Evolutionary conservation across 2,113 vertebrate species (phyloP).

Genomic region (Aegotheles bennettii): DNA sequence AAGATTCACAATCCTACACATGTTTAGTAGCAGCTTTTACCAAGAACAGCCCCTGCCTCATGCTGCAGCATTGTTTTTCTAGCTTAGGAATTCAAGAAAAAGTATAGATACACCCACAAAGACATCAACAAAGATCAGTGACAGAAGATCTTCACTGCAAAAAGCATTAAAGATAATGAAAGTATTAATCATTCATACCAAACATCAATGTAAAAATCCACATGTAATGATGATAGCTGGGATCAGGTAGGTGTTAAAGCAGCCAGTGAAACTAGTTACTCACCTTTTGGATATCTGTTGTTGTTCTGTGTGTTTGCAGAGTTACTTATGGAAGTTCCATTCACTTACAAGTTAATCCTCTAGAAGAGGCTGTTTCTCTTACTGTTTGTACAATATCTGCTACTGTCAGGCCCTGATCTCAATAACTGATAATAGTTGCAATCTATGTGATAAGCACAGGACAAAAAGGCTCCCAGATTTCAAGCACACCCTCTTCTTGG

Average conservation of each 20-base stretch:
- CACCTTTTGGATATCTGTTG: background rate
- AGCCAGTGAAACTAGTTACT: background rate
- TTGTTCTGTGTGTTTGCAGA: background rate
- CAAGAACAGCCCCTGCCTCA: background rate
- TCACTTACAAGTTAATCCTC: background rate
- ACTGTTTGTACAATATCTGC: background rate
- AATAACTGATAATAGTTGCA: background rate
- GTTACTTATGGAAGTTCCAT: background rate
- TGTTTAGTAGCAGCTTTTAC: background rate
- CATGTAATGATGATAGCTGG: background rate
- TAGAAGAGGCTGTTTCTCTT: background rate
- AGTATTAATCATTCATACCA: background rate
- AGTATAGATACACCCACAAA: background rate
- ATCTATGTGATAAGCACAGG: background rate
- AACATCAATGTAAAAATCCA: background rate
- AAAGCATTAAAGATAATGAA: background rate
- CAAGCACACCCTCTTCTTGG: background rate
- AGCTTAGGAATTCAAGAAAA: background rate
- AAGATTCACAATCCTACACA: background rate
- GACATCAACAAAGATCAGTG: background rate
- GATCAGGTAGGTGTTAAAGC: background rate
- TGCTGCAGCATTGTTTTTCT: background rate
- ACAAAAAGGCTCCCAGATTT: background rate
- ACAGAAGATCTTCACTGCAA: background rate
- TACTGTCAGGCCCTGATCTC: background rate